These are phyloP conservation scores for Coptodon bakossiorum DNA, from an alignment of 2,113 vertebrate species.

Conservation along the genomic window DNA sequence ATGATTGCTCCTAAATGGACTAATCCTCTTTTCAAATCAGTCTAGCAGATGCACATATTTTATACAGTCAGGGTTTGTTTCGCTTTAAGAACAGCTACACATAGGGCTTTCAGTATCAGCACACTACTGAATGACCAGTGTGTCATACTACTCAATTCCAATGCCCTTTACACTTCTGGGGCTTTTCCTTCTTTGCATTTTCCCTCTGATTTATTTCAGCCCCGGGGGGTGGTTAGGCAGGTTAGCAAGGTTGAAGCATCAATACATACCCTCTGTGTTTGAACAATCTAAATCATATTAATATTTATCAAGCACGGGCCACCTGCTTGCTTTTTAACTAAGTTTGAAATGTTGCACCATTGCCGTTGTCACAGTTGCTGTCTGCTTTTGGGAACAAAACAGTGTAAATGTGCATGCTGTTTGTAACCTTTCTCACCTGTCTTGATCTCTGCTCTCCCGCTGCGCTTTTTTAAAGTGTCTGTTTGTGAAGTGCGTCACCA, in stretches of 20 bases:
- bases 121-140: background rate
- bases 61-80: background rate
- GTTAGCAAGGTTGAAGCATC: background rate
- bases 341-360: background rate
- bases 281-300: background rate
- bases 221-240: background rate
- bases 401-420: background rate
- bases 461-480: constrained; percentile 1
- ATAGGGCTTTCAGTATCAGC: background rate
- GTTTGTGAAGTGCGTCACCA: constrained; percentile 1
- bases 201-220: background rate
- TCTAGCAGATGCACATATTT: background rate
- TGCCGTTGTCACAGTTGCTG: background rate
- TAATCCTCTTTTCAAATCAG: background rate
- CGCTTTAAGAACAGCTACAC: background rate
- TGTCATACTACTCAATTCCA: background rate
- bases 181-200: background rate
- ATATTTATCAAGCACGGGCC: background rate
- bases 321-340: background rate
- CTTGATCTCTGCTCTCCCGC: background rate
- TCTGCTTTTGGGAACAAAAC: background rate
- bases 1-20: background rate
- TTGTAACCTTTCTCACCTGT: constrained; percentile 14
- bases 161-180: background rate
- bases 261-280: background rate